Evolutionary conservation across 1,140 invertebrate species (phyloP).

Genomic region (Cotesia glomerata): DNA sequence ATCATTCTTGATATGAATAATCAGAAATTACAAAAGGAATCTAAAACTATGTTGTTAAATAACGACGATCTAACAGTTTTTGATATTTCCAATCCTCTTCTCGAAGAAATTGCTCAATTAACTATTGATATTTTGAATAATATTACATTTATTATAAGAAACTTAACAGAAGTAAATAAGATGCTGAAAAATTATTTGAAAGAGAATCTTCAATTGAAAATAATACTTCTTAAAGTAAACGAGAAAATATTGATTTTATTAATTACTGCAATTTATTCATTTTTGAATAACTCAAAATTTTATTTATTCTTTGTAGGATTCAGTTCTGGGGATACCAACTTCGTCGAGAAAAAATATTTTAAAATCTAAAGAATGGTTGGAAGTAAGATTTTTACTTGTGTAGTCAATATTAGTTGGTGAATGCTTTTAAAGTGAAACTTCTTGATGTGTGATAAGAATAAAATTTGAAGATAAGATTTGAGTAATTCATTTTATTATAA

Average conservation of each 20-base stretch:
- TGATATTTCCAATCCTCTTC: background rate
- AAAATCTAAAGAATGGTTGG: background rate
- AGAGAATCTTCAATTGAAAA: background rate
- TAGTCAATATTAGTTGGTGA: background rate
- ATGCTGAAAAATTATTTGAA: background rate
- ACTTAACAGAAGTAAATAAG: background rate
- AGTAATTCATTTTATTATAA: too few species aligned
- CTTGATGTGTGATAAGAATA: too few species aligned
- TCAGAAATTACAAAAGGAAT: too few species aligned
- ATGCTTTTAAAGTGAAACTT: background rate
- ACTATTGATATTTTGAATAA: background rate
- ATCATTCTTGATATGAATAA: background rate
- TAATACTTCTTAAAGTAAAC: conserved; percentile 7
- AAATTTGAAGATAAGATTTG: too few species aligned
- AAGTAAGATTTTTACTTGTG: background rate
- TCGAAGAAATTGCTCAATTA: background rate
- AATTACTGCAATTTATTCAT: background rate
- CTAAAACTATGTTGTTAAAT: background rate
- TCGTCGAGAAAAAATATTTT: background rate
- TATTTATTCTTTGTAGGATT: background rate
- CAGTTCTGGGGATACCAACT: background rate
- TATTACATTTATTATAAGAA: background rate
- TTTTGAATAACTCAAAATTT: background rate
- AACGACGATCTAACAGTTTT: background rate
- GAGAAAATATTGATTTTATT: background rate